Conservation (phyloP, 2,113 vertebrate genomes). For the Thinocorus orbignyianus region DNA sequence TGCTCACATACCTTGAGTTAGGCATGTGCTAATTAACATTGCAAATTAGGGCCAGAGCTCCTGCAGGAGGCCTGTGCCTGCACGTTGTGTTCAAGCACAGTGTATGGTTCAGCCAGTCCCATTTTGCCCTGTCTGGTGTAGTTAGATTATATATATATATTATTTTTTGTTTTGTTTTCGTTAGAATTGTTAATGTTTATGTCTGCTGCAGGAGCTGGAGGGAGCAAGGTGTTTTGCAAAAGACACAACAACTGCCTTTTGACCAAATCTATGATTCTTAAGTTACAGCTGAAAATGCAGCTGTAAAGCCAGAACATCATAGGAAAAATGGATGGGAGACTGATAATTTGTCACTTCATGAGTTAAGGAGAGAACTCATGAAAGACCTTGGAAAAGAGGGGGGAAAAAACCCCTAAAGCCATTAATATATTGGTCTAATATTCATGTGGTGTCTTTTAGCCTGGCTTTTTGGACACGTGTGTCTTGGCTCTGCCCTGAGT, state of each 20-base stretch:
- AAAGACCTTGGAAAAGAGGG: neutral
- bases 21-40: neutral
- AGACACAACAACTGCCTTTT: neutral
- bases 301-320: neutral
- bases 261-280: neutral
- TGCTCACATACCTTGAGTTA: neutral
- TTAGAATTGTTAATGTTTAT: neutral
- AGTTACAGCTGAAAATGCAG: neutral
- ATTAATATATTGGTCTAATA: neutral
- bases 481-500: neutral
- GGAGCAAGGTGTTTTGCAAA: neutral
- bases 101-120: accelerated
- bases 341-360: neutral
- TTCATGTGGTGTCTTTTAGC: neutral
- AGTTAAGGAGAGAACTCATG: neutral
- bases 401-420: neutral
- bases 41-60: neutral
- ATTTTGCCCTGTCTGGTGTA: neutral
- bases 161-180: no score
- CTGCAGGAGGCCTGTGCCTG: neutral
- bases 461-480: neutral
- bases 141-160: no score
- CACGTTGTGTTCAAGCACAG: accelerated
- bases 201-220: neutral
- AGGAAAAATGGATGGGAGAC: neutral